Conservation (phyloP, 2,888 invertebrate genomes). For the Mesoligia furuncula region DNA sequence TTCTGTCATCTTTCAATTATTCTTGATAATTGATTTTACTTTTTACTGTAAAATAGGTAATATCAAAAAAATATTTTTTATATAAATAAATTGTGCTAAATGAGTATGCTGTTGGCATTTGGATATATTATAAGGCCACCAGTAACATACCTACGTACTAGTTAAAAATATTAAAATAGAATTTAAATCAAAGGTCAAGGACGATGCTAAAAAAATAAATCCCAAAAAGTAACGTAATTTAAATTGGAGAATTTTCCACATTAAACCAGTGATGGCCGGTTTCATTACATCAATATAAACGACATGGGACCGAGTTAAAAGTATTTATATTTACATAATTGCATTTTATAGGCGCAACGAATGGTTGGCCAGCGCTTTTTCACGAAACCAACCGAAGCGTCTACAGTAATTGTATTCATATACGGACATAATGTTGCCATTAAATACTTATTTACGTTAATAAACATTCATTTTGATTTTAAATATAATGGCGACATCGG, state of each 20-base stretch:
- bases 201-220: background rate
- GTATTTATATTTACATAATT: conserved; percentile 66
- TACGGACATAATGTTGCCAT: conserved; percentile 34
- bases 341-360: conserved; percentile 58
- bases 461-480: conserved; percentile 54
- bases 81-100: too few species aligned
- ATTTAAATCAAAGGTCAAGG: background rate
- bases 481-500: conserved; percentile 43
- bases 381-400: conserved; percentile 20
- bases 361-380: conserved; percentile 38
- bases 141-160: background rate
- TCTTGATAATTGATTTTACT: background rate
- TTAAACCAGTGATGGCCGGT: conserved; percentile 50
- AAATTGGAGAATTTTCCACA: conserved; percentile 44
- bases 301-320: conserved; percentile 57
- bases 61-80: background rate
- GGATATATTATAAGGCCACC: too few species aligned
- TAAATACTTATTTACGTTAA: conserved; percentile 68
- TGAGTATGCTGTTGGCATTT: too few species aligned
- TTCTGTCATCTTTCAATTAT: background rate
- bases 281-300: conserved; percentile 63
- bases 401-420: conserved; percentile 38
- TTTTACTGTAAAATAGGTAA: too few species aligned
- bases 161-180: background rate
- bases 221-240: conserved; percentile 13